Evolutionary conservation across 2,888 invertebrate species (phyloP).

Genomic region (Eupithecia subumbrata): DNA sequence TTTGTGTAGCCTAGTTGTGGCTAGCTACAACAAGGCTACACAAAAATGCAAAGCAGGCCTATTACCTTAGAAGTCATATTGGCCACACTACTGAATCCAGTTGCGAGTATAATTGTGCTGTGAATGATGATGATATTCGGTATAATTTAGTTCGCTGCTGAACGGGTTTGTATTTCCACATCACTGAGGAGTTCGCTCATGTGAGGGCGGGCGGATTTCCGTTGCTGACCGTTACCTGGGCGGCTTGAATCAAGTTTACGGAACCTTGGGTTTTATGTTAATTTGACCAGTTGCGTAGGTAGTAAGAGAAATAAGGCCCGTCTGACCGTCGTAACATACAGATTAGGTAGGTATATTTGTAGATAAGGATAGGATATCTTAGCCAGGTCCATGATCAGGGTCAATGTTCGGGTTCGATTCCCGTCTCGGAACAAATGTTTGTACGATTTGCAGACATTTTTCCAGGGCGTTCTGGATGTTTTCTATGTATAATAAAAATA

Average conservation of each 20-base stretch:
- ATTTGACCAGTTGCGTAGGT: not conserved
- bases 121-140: not conserved
- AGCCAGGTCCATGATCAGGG: not conserved
- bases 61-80: too few relatives aligned
- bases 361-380: not conserved
- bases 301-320: not conserved
- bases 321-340: not conserved
- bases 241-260: constrained; percentile 2
- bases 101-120: not conserved
- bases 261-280: not conserved
- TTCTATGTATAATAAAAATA: too few relatives aligned
- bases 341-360: not conserved
- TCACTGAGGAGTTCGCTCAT: not conserved
- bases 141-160: not conserved
- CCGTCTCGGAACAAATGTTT: too few relatives aligned
- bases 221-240: constrained; percentile 1
- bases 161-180: constrained; percentile 1
- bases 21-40: too few relatives aligned
- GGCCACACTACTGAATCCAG: not conserved
- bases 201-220: not conserved
- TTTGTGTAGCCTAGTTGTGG: too few relatives aligned
- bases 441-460: too few relatives aligned
- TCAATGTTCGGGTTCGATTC: too few relatives aligned
- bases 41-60: too few relatives aligned
- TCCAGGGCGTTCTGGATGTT: too few relatives aligned